Evolutionary conservation across 2,797 vertebrate genomes (phyloP).

Genomic region (Tapirus indicus): DNA sequence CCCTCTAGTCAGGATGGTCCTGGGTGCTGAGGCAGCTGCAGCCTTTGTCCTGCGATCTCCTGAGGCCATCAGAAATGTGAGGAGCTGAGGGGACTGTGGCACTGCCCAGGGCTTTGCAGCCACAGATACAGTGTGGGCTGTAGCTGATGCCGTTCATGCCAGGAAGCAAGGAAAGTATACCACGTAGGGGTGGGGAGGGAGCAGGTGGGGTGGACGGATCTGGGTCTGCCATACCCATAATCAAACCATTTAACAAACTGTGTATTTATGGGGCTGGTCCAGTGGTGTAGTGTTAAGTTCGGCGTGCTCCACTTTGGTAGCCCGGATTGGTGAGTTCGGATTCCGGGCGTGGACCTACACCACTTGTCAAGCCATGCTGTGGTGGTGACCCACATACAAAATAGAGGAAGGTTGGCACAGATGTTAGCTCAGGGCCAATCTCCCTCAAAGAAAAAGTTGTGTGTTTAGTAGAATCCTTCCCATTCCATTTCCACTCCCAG

Average conservation of each 20-base stretch:
- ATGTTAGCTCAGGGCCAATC: too few species aligned
- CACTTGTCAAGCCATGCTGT: too few species aligned
- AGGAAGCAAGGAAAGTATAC: background rate
- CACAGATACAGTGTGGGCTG: fast-evolving
- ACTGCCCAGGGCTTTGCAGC: background rate
- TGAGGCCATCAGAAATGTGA: background rate
- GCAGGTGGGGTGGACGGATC: background rate
- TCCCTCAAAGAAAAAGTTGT: background rate
- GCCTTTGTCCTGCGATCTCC: background rate
- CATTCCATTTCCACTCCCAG: background rate
- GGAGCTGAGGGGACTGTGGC: background rate
- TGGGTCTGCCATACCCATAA: background rate
- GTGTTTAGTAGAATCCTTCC: background rate
- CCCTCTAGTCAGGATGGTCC: background rate
- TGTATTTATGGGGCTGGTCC: too few species aligned
- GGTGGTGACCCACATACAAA: too few species aligned
- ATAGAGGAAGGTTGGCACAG: too few species aligned
- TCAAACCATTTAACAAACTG: too few species aligned
- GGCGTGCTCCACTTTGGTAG: too few species aligned
- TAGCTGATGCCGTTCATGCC: background rate
- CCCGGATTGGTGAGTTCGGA: too few species aligned
- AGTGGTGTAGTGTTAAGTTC: too few species aligned
- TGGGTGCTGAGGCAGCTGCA: background rate
- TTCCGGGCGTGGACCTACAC: too few species aligned
- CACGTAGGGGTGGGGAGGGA: background rate